These are phyloP conservation scores for Platysteira castanea DNA, from an alignment of 2,113 vertebrate genomes.

Conservation along the genomic window DNA sequence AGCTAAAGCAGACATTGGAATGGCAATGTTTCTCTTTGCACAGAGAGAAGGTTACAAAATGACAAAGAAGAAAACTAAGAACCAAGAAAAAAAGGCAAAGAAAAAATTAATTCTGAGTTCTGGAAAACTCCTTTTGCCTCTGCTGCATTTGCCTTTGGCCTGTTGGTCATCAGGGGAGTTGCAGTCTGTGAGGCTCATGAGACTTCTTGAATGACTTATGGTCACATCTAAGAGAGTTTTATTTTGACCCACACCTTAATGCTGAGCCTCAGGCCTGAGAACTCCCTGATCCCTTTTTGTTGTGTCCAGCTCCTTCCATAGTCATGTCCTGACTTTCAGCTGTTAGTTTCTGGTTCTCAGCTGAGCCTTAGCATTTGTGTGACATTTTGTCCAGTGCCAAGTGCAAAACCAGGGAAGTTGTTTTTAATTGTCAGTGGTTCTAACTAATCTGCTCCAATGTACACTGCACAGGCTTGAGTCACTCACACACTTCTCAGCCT, in stretches of 20 bases:
- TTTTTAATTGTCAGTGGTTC: neutral
- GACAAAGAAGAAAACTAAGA: neutral
- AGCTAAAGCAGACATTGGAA: neutral
- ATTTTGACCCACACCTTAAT: neutral
- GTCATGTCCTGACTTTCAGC: neutral
- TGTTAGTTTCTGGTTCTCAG: neutral
- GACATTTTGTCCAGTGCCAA: neutral
- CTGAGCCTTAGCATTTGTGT: neutral
- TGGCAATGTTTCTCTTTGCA: neutral
- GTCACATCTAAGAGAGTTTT: neutral
- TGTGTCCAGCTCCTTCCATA: neutral
- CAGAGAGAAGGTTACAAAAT: neutral
- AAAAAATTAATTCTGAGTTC: neutral
- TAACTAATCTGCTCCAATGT: neutral
- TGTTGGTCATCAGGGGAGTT: neutral
- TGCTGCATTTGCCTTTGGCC: neutral
- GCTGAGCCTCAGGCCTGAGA: neutral
- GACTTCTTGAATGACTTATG: neutral
- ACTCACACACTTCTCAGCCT: neutral
- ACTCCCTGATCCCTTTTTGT: neutral
- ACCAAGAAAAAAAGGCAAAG: neutral
- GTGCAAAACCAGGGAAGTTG: neutral
- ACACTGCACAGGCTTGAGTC: neutral
- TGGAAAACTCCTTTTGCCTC: neutral
- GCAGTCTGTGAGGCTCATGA: neutral